A percentile compares a stretch with the other conserved stretches of the same genome.
Evolutionary conservation across 2,113 vertebrate species (phyloP).

Genomic region (Zosterops pallidus): DNA sequence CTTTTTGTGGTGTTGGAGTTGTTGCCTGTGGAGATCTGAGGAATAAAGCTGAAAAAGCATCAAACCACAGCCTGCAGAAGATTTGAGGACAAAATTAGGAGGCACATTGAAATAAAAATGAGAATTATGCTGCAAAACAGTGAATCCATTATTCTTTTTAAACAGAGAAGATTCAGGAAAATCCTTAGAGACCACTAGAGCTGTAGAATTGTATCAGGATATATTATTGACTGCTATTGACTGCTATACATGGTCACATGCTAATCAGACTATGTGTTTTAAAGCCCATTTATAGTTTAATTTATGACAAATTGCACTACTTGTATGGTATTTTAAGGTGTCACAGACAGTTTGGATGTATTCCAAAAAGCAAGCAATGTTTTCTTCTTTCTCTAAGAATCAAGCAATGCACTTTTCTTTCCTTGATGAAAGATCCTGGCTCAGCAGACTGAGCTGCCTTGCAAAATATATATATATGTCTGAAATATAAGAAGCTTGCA

Average conservation of each 20-base stretch:
- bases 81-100: not conserved
- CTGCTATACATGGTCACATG: not conserved
- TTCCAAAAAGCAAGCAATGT: slow-evolving; percentile 42
- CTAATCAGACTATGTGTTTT: slow-evolving; percentile 46
- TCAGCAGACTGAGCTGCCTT: slow-evolving; percentile 4
- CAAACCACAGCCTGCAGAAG: not conserved
- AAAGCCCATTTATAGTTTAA: slow-evolving; percentile 41
- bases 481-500: slow-evolving; percentile 52
- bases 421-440: slow-evolving; percentile 58
- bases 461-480: not conserved
- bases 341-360: slow-evolving; percentile 47
- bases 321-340: slow-evolving; percentile 50
- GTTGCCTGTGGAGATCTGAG: not conserved
- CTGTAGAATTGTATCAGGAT: not conserved
- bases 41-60: not conserved
- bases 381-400: slow-evolving; percentile 55
- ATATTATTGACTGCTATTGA: slow-evolving; percentile 24
- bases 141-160: slow-evolving; percentile 11
- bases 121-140: slow-evolving; percentile 20
- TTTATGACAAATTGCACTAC: slow-evolving; percentile 34
- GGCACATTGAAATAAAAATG: not conserved
- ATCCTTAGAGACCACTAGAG: not conserved
- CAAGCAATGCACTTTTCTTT: slow-evolving; percentile 31
- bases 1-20: not conserved
- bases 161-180: slow-evolving; percentile 9